Evolutionary conservation across 2,113 vertebrate genomes (phyloP), one percentile per base, ranked within the genome.

Genomic region (Megaceryle torquata): DNA sequence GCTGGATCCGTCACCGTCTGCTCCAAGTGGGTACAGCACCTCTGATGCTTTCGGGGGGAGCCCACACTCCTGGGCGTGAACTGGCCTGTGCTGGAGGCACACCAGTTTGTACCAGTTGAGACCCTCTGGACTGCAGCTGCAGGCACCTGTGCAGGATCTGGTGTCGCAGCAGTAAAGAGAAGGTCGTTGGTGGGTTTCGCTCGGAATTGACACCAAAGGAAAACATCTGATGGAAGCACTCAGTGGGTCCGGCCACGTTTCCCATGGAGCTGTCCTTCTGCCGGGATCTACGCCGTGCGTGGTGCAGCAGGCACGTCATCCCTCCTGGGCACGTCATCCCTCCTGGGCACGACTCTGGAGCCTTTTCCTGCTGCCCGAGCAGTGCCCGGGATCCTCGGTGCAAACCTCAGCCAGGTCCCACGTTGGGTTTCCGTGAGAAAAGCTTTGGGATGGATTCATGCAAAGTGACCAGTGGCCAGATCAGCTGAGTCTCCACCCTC

Each of bases 241-340:
- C 31, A 6, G 0, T 5, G 5, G 82, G 44, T 67, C 25, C 0
- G 4, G n/a, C 54, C 35, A 31, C 2, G 0, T 11, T 20, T 15
- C 28, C 31, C 48, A 0, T 5, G 2, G 20, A 29, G 0, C 68
- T 1, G n/a, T 31, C 51, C 74, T 71, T 9, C 44, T 28, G 74
- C 17, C 39, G 82, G 48, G 9, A 4, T 2, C 61, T 18, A 10
- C 68, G 8, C 76, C 2, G 0, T 2, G 24, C 15, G 1, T 3
- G 74, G 9, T 28, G 79, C 35, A 9, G 53, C 4, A 46, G 67
- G 43, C 61, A 13, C 26, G 4, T 31, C 51, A 53, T 26, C 11
- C 43, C 5, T 19, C 16, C 71, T 5, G 0, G 14, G 31, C 33
- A 1, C 21, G 11, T 22, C n/a, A 20, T 41, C 68, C 54, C 15